A percentile compares a stretch with the other conserved stretches of the same genome.
phyloP scores from a whole-genome alignment of 2,888 invertebrate genomes.

The Cantharis rufa region DNA sequence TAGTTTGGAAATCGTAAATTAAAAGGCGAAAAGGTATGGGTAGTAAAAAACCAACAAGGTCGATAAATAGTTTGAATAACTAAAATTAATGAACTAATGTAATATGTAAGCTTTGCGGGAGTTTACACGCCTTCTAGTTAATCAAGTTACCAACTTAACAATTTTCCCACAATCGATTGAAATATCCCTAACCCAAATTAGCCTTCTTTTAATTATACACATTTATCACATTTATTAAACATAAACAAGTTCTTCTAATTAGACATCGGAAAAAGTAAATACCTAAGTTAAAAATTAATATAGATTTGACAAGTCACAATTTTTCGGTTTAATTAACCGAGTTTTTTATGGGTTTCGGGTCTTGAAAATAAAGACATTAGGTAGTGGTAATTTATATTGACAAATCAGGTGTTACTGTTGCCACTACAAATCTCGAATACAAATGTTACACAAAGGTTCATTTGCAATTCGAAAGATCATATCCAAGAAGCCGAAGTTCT shows the following conservation, averaged over 20 bases:
- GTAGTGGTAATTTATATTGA: constrained; percentile 53
- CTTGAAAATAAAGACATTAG: constrained; percentile 48
- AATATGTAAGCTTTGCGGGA: constrained; percentile 49
- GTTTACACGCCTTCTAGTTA: constrained; percentile 52
- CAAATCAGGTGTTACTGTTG: constrained; percentile 55
- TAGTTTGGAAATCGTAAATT: constrained; percentile 9
- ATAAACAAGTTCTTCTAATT: constrained; percentile 12
- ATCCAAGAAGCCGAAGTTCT: constrained; percentile 26
- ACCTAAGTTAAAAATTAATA: background rate
- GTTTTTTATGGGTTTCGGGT: background rate
- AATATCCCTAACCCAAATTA: constrained; percentile 41
- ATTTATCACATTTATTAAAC: constrained; percentile 12
- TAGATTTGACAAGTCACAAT: background rate
- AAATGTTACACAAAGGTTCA: constrained; percentile 50
- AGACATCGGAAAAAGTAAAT: background rate
- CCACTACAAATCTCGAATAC: constrained; percentile 54
- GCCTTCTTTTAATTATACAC: constrained; percentile 21
- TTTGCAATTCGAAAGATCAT: constrained; percentile 51
- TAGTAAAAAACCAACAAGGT: constrained; percentile 3
- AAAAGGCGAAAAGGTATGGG: background rate
- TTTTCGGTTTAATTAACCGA: constrained; percentile 1
- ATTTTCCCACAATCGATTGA: constrained; percentile 51
- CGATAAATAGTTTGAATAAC: constrained; percentile 43
- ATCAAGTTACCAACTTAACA: constrained; percentile 51
- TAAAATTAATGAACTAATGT: constrained; percentile 50